These are phyloP conservation scores for Pristis pectinata DNA, from an alignment of 2,797 vertebrate genomes.

Conservation along the genomic window DNA sequence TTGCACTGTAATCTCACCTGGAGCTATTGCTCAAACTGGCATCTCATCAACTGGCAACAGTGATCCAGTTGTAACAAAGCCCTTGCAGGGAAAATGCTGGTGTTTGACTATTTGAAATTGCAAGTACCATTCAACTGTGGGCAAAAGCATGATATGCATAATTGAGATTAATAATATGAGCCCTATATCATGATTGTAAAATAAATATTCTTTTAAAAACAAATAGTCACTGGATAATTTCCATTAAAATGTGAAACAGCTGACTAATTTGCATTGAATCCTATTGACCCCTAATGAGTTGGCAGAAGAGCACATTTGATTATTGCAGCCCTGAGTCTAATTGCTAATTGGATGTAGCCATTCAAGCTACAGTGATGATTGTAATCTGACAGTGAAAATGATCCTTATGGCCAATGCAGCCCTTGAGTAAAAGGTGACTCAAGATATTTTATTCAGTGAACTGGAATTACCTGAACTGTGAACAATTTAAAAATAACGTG, in stretches of 20 bases:
- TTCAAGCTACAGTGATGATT: slow-evolving; percentile 19
- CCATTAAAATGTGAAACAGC: slow-evolving; percentile 25
- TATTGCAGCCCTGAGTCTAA: slow-evolving; percentile 4
- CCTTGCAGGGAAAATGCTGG: slow-evolving; percentile 11
- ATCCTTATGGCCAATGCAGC: not conserved
- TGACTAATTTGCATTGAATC: slow-evolving; percentile 27
- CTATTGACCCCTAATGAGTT: slow-evolving; percentile 22
- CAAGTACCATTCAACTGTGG: not conserved
- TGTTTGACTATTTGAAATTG: slow-evolving; percentile 1
- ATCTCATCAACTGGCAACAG: not conserved
- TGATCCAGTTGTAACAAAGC: not conserved
- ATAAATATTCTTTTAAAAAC: slow-evolving; percentile 32
- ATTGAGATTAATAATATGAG: not conserved
- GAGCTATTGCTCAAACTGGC: slow-evolving; percentile 9
- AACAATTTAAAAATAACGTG: not conserved
- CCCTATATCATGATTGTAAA: not conserved
- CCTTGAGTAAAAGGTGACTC: too few relatives aligned
- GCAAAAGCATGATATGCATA: not conserved
- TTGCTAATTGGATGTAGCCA: slow-evolving; percentile 29
- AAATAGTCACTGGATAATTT: slow-evolving; percentile 3
- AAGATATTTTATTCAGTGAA: not conserved
- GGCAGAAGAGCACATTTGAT: slow-evolving; percentile 10
- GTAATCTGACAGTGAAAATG: slow-evolving; percentile 27
- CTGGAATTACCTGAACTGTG: not conserved
- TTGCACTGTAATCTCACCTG: slow-evolving; percentile 16